A percentile compares a stretch with the other conserved stretches of the same genome.
Conservation (phyloP, 2,888 invertebrate species). For the Neoascia interrupta region DNA sequence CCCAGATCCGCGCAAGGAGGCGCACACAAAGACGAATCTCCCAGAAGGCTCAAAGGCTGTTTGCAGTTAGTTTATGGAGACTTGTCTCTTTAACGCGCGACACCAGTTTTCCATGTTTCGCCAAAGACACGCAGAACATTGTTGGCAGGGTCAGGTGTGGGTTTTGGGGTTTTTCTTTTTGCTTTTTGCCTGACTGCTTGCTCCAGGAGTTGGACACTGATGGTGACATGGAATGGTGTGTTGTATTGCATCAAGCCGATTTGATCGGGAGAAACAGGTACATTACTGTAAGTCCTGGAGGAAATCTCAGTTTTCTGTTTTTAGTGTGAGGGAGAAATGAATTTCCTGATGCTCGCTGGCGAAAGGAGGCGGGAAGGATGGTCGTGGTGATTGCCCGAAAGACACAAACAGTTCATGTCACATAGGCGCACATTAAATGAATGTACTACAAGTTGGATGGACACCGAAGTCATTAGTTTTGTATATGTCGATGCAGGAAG, state of each 20-base stretch:
- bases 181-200: background rate
- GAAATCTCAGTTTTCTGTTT: constrained; percentile 50
- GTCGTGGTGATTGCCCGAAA: constrained; percentile 20
- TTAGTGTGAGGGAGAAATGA: constrained; percentile 41
- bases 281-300: constrained; percentile 66
- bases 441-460: constrained; percentile 61
- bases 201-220: constrained; percentile 42
- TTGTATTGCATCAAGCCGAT: constrained; percentile 67
- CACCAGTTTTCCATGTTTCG: constrained; percentile 67
- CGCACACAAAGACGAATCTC: constrained; percentile 36
- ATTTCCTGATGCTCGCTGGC: constrained; percentile 42
- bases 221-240: constrained; percentile 59
- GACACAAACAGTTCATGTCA: constrained; percentile 66
- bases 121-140: constrained; percentile 33
- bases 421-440: constrained; percentile 68
- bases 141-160: constrained; percentile 54
- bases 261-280: constrained; percentile 66
- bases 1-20: constrained; percentile 7
- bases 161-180: constrained; percentile 7
- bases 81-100: constrained; percentile 66
- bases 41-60: constrained; percentile 61
- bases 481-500: no score
- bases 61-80: constrained; percentile 64
- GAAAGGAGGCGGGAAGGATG: background rate
- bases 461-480: constrained; percentile 65